Evolutionary conservation across 2,113 vertebrate genomes (phyloP), one percentile per base, ranked within the genome.

Genomic region (Macquaria australasica): DNA sequence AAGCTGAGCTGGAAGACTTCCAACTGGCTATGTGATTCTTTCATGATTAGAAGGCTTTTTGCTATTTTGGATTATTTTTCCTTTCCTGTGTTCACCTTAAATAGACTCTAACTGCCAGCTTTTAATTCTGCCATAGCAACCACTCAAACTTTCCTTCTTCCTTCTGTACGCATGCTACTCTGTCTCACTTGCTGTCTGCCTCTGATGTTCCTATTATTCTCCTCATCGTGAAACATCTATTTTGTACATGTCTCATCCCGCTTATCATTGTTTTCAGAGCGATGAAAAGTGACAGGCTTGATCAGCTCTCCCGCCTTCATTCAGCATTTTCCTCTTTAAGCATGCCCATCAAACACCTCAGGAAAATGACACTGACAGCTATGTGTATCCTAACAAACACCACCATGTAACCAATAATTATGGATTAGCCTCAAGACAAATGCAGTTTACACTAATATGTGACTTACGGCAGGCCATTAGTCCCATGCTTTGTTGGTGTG

Each of bases 261-360:
- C 59, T 80, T 78, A 60, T 91, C 79, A 39, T 75, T 73, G 81
- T 82, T 87, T 90, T 39, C 34, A 6, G 34, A 18, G 20, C 37
- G 23, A 88, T 91, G 64, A 83, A 83, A 90, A 83, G 86, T 85
- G 83, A 90, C 84, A 86, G 71, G 18, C 68, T 74, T 72, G 73
- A 90, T 89, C 67, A 64, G 55, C 39, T 25, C 60, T 70, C 48
- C 59, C 53, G 9, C 79, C 41, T 67, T 85, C 64, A 68, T 68
- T 82, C 72, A 20, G 69, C 25, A 25, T 53, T 85, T 89, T 71
- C 14, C 63, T 75, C 82, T 66, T 59, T 58, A n/a, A 62, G 45
- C 70, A 23, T 34, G 25, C 51, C 63, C 25, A 77, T 87, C 79
- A 80, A 75, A 83, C 67, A 74, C 56, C 39, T 82, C 55, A 63